A percentile compares a stretch with the other conserved stretches of the same genome.
Evolutionary conservation across 1,140 invertebrate species (phyloP).

Genomic region (Leptinotarsa undecemlineata): DNA sequence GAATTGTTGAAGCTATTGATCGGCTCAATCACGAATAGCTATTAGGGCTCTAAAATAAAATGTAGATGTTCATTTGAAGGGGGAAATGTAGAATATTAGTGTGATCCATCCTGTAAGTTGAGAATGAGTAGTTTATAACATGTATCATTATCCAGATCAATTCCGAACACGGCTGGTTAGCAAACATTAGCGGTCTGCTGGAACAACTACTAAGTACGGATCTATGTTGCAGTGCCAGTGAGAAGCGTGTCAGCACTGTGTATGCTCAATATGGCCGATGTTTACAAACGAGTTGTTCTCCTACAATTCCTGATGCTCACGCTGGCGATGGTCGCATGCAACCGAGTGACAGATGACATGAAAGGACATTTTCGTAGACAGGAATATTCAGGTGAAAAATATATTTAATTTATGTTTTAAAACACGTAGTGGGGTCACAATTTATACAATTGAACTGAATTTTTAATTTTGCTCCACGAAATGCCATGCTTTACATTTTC

Average conservation of each 20-base stretch:
- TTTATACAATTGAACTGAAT: too few relatives aligned
- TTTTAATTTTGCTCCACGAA: too few relatives aligned
- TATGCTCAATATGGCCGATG: background rate
- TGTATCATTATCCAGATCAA: slow-evolving; percentile 2
- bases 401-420: too few relatives aligned
- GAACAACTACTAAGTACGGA: slow-evolving; percentile 3
- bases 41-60: too few relatives aligned
- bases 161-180: background rate
- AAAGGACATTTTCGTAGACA: background rate
- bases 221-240: background rate
- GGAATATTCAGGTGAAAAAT: background rate
- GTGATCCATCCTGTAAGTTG: too few relatives aligned
- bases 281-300: background rate
- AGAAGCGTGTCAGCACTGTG: too few relatives aligned
- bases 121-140: background rate
- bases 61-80: too few relatives aligned
- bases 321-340: background rate
- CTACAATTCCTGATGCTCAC: background rate
- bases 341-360: background rate
- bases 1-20: too few relatives aligned
- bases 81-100: too few relatives aligned
- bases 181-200: background rate
- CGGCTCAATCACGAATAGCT: too few relatives aligned
- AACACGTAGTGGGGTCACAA: too few relatives aligned
- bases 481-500: too few relatives aligned